These are phyloP conservation scores for Columba guinea DNA, from an alignment of 2,797 vertebrate species.

Conservation along the genomic window DNA sequence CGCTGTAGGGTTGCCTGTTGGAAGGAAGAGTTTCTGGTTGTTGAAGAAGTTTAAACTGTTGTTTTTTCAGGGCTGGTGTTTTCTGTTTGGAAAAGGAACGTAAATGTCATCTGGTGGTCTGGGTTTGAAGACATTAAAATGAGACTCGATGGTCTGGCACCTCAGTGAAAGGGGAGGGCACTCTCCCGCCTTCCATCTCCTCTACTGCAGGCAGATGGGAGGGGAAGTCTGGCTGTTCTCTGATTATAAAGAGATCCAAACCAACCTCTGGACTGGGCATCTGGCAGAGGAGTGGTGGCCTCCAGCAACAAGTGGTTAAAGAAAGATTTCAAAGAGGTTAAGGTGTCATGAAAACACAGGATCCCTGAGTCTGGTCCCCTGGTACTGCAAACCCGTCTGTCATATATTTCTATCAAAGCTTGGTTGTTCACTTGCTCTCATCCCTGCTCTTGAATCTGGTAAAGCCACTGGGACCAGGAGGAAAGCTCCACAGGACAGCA, in stretches of 20 bases:
- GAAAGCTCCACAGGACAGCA: background rate
- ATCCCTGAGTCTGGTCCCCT: background rate
- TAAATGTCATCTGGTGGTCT: background rate
- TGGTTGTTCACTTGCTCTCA: background rate
- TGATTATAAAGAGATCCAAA: background rate
- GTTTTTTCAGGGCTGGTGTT: background rate
- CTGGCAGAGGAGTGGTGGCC: background rate
- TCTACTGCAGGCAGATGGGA: background rate
- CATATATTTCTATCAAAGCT: background rate
- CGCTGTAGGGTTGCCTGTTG: background rate
- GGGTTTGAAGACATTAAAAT: background rate
- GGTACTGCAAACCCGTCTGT: background rate
- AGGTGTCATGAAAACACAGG: background rate
- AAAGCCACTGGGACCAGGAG: background rate
- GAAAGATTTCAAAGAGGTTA: background rate
- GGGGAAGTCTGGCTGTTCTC: background rate
- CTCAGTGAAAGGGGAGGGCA: background rate
- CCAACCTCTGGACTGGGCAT: background rate
- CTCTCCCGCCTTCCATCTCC: background rate
- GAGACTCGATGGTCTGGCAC: background rate
- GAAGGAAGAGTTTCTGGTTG: background rate
- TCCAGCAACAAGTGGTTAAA: background rate
- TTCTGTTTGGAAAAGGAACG: background rate
- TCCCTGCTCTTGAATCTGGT: background rate
- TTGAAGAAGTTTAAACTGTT: background rate